phyloP scores from a whole-genome alignment of 2,888 invertebrate genomes.

The Cephus spinipes region DNA sequence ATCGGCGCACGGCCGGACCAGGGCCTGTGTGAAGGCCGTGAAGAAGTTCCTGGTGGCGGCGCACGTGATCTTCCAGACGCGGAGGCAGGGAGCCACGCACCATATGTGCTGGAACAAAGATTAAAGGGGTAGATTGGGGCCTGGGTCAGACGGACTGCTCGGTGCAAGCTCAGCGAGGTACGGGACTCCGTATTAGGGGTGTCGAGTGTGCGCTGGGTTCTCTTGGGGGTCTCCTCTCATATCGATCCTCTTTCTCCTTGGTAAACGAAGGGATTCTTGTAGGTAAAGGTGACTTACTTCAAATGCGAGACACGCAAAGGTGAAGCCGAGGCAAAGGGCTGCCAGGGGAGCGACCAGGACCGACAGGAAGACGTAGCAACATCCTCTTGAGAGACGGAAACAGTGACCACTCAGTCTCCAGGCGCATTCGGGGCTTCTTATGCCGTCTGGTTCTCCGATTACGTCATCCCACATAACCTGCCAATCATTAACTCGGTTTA shows the following conservation, averaged over 20 bases:
- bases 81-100: slow-evolving; percentile 77
- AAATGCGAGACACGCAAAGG: slow-evolving; percentile 79
- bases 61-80: slow-evolving; percentile 77
- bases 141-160: too few relatives aligned
- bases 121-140: too few relatives aligned
- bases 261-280: too few relatives aligned
- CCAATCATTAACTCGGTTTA: slow-evolving; percentile 19
- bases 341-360: slow-evolving; percentile 77
- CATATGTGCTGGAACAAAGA: slow-evolving; percentile 76
- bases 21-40: slow-evolving; percentile 71
- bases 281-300: slow-evolving; percentile 67
- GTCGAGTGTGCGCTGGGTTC: neutral
- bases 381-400: slow-evolving; percentile 75
- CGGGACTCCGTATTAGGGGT: neutral
- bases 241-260: too few relatives aligned
- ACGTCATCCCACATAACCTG: slow-evolving; percentile 80
- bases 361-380: slow-evolving; percentile 78
- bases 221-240: neutral
- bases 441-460: slow-evolving; percentile 78
- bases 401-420: slow-evolving; percentile 77
- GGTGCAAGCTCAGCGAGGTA: too few relatives aligned
- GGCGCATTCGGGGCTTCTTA: slow-evolving; percentile 77
- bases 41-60: slow-evolving; percentile 72
- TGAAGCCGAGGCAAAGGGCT: slow-evolving; percentile 75
- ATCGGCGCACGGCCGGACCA: slow-evolving; percentile 74